Evolutionary conservation across 2,888 invertebrate genomes (phyloP).

Genomic region (Halocaridina rubra): DNA sequence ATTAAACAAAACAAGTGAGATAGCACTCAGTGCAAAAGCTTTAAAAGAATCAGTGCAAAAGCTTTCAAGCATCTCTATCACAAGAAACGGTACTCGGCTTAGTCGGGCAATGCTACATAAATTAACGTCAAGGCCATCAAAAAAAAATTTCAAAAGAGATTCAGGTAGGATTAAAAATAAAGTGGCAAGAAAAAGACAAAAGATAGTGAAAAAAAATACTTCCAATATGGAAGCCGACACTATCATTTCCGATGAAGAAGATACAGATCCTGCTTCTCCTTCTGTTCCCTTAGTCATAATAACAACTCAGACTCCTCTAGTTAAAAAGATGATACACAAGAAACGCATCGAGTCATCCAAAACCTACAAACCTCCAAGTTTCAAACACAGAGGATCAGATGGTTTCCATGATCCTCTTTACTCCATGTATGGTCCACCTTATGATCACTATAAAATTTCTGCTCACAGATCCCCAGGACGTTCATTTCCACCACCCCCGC

Average conservation of each 20-base stretch:
- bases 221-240: neutral
- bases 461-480: neutral
- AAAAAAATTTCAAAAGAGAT: no score
- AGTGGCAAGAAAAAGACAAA: no score
- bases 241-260: neutral
- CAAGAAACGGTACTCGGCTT: no score
- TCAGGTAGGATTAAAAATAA: no score
- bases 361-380: neutral
- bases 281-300: neutral
- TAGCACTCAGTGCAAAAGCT: no score
- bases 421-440: slow-evolving; percentile 1
- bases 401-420: neutral
- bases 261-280: neutral
- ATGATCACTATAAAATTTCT: neutral
- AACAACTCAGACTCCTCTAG: neutral
- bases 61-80: no score
- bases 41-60: no score
- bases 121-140: no score
- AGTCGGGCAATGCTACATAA: no score
- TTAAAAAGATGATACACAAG: neutral
- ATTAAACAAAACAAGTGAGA: no score
- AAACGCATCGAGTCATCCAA: neutral
- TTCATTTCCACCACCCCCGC: neutral
- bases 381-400: neutral
- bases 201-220: neutral